Conservation (phyloP, 1,140 invertebrate genomes). For the Octopus bimaculoides region DNA sequence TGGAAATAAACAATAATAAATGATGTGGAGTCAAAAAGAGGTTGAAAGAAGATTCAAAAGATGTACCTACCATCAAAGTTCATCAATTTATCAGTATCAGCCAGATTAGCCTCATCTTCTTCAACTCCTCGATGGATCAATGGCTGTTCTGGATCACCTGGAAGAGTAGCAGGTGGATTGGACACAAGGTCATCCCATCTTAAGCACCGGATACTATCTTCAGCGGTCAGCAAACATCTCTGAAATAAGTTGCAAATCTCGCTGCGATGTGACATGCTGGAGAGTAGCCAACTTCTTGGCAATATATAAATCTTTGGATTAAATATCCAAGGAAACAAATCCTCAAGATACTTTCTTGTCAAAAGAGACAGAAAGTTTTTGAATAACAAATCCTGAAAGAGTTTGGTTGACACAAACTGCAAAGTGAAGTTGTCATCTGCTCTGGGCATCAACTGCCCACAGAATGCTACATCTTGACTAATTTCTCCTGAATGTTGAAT, state of each 20-base stretch:
- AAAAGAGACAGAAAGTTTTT: not conserved
- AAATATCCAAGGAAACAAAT: not conserved
- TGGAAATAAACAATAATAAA: too few species aligned
- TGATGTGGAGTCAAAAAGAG: too few species aligned
- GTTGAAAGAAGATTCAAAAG: too few species aligned
- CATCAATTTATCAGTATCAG: not conserved
- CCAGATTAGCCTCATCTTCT: conserved; percentile 2
- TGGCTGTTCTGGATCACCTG: not conserved
- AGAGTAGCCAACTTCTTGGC: not conserved
- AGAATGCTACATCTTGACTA: too few species aligned
- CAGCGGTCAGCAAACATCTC: not conserved
- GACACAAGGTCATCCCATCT: conserved; percentile 4
- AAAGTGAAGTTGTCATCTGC: conserved; percentile 3
- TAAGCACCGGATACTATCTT: not conserved
- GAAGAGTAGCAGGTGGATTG: not conserved
- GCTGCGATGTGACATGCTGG: not conserved
- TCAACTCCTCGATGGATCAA: not conserved
- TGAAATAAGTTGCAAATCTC: not conserved
- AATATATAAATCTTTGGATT: not conserved
- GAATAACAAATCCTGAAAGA: not conserved
- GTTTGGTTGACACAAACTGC: not conserved
- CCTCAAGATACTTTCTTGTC: not conserved
- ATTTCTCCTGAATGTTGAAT: too few species aligned
- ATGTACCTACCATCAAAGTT: not conserved
- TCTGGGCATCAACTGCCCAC: not conserved